Evolutionary conservation across 2,888 invertebrate genomes (phyloP).

Genomic region (Dryobotodes eremita): DNA sequence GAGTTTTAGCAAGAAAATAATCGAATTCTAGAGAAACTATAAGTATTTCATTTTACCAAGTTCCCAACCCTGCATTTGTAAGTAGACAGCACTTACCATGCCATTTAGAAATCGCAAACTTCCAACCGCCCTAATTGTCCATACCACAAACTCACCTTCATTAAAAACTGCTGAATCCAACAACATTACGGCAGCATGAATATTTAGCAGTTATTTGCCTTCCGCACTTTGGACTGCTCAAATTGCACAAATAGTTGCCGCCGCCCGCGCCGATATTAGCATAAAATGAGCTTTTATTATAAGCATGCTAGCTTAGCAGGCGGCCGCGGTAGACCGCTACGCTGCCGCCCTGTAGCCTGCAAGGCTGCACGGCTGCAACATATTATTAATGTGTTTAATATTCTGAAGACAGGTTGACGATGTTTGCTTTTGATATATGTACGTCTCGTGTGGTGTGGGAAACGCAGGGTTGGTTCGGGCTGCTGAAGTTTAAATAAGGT

Average conservation of each 20-base stretch:
- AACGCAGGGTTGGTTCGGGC: not conserved
- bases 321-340: slow-evolving; percentile 48
- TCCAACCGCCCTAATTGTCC: slow-evolving; percentile 37
- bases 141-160: slow-evolving; percentile 44
- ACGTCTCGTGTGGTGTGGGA: slow-evolving; percentile 7
- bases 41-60: not conserved
- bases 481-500: slow-evolving; percentile 15
- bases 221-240: slow-evolving; percentile 66
- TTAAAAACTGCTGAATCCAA: slow-evolving; percentile 48
- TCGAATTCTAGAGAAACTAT: not conserved
- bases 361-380: slow-evolving; percentile 38
- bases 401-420: slow-evolving; percentile 43
- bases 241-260: slow-evolving; percentile 75
- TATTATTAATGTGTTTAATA: slow-evolving; percentile 61
- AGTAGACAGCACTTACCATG: slow-evolving; percentile 2
- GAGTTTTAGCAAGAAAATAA: not conserved
- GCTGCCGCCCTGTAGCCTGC: slow-evolving; percentile 25
- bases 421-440: slow-evolving; percentile 30
- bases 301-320: slow-evolving; percentile 59
- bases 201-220: slow-evolving; percentile 67
- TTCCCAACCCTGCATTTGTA: slow-evolving; percentile 13
- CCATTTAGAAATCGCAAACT: slow-evolving; percentile 37
- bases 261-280: slow-evolving; percentile 71
- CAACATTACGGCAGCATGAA: slow-evolving; percentile 59
- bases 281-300: slow-evolving; percentile 77